These are phyloP conservation scores for Caradrina kadenii DNA, from an alignment of 2,888 invertebrate species.

Conservation along the genomic window DNA sequence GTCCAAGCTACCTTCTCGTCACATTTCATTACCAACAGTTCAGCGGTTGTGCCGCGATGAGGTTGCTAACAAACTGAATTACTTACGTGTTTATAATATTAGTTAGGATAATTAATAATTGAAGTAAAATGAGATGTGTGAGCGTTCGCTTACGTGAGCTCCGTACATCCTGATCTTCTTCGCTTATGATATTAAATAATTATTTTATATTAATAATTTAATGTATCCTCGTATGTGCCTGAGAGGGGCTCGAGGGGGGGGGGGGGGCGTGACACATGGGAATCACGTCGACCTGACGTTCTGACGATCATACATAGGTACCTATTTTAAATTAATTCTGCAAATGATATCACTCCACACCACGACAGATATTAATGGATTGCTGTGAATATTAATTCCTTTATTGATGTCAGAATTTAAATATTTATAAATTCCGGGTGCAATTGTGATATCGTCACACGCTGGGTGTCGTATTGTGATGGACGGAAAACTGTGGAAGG, in stretches of 20 bases:
- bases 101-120: too few relatives aligned
- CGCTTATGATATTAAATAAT: conserved; percentile 20
- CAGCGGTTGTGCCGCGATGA: too few relatives aligned
- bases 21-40: too few relatives aligned
- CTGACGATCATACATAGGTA: conserved; percentile 27
- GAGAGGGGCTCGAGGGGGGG: too few relatives aligned
- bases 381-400: conserved; percentile 44
- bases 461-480: too few relatives aligned
- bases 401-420: conserved; percentile 21
- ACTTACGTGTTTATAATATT: too few relatives aligned
- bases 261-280: conserved; percentile 9
- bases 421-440: conserved; percentile 16
- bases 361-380: conserved; percentile 56
- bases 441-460: not conserved
- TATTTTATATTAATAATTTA: conserved; percentile 41
- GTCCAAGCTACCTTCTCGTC: too few relatives aligned
- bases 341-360: conserved; percentile 44
- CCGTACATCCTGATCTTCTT: not conserved
- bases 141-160: not conserved
- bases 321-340: conserved; percentile 53
- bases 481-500: too few relatives aligned
- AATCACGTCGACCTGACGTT: conserved; percentile 27
- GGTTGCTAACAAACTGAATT: too few relatives aligned
- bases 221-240: conserved; percentile 3
- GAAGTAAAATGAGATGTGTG: not conserved